phyloP scores from a whole-genome alignment of 2,888 invertebrate species.

The Oithona nana region DNA sequence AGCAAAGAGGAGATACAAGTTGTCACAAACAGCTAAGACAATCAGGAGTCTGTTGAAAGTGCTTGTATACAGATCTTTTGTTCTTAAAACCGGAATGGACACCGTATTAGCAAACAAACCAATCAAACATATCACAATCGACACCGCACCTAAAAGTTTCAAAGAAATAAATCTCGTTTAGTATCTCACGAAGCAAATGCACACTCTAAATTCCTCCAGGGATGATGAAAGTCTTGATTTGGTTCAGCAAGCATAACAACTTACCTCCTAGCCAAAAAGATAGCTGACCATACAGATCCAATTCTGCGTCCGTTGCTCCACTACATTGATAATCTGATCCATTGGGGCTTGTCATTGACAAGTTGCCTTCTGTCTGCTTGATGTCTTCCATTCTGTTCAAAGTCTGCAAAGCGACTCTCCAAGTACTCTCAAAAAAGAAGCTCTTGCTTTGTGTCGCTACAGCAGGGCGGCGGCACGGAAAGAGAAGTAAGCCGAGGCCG shows the following conservation, averaged over 20 bases:
- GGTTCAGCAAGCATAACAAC: too few relatives aligned
- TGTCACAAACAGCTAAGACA: slow-evolving; percentile 9
- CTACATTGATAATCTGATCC: background rate
- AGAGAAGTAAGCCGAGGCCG: too few relatives aligned
- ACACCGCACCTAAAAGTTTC: too few relatives aligned
- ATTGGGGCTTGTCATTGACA: background rate
- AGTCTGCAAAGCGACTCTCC: background rate
- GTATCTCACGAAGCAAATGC: too few relatives aligned
- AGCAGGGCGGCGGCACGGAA: background rate
- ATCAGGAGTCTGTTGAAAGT: slow-evolving; percentile 7
- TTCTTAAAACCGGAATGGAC: background rate
- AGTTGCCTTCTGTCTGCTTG: background rate
- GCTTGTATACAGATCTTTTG: background rate
- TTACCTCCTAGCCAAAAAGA: slow-evolving; percentile 7
- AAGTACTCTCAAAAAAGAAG: background rate
- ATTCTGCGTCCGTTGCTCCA: slow-evolving; percentile 10
- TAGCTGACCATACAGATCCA: background rate
- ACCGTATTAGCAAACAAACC: background rate
- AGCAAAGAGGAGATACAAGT: background rate
- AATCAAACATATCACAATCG: background rate
- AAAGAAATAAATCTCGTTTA: too few relatives aligned
- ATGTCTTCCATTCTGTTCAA: background rate
- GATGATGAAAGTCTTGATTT: too few relatives aligned
- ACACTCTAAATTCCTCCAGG: too few relatives aligned
- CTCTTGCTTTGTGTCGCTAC: background rate